These are phyloP conservation scores for Caenorhabditis zanzibari DNA, from an alignment of 2,888 invertebrate species.

Conservation along the genomic window DNA sequence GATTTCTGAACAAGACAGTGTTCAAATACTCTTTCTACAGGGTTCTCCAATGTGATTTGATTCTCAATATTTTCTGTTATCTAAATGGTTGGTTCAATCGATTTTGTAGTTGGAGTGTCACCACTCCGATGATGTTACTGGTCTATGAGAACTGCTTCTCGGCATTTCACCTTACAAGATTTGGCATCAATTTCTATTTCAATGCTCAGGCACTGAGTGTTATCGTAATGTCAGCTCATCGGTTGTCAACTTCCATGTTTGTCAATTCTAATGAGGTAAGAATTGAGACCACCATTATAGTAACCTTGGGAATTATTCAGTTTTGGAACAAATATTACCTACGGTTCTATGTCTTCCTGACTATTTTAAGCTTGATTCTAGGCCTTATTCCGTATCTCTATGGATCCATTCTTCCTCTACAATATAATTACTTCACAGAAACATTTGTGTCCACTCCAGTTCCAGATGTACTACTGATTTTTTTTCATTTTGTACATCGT, in stretches of 20 bases:
- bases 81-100: slow-evolving; percentile 23
- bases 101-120: neutral
- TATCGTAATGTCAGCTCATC: slow-evolving; percentile 11
- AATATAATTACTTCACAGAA: neutral
- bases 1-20: neutral
- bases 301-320: neutral
- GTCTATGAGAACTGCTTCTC: slow-evolving; percentile 9
- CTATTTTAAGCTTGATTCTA: neutral
- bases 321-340: slow-evolving; percentile 26
- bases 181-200: slow-evolving; percentile 1
- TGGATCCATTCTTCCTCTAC: neutral
- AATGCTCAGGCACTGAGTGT: slow-evolving; percentile 28
- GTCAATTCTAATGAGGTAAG: slow-evolving; percentile 3
- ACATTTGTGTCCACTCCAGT: neutral
- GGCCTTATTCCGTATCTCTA: neutral
- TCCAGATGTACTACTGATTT: neutral
- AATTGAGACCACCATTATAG: neutral
- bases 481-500: neutral
- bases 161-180: neutral
- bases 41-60: slow-evolving; percentile 1
- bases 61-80: slow-evolving; percentile 27
- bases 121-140: slow-evolving; percentile 23
- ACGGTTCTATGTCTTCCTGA: neutral
- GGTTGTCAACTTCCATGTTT: slow-evolving; percentile 3
- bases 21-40: slow-evolving; percentile 7